Conservation (phyloP, 2,797 vertebrate species). For the Anas flavirostris region DNA sequence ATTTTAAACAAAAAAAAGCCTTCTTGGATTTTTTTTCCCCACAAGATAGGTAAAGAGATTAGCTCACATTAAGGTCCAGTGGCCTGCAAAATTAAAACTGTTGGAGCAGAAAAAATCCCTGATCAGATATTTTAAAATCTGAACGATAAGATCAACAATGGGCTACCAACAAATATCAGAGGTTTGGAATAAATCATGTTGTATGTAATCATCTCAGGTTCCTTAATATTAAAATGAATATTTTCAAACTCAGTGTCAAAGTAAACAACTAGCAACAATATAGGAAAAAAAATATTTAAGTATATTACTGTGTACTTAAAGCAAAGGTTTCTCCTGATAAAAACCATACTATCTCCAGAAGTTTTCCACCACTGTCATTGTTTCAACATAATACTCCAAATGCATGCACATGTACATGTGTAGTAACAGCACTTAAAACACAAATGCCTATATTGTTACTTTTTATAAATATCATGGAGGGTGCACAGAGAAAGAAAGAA, state of each 20-base stretch:
- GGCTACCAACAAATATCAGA: constrained; percentile 15
- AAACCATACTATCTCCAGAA: not conserved
- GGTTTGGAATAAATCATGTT: not conserved
- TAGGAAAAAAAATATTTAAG: not conserved
- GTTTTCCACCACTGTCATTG: not conserved
- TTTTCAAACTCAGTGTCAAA: not conserved
- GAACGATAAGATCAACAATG: constrained; percentile 59
- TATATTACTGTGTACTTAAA: not conserved
- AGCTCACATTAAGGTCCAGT: constrained; percentile 72
- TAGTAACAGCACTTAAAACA: not conserved
- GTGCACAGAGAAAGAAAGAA: not conserved
- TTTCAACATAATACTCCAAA: not conserved
- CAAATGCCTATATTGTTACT: not conserved
- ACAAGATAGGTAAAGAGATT: constrained; percentile 52
- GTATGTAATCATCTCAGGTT: not conserved
- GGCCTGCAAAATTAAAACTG: constrained; percentile 74
- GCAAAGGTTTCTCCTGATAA: not conserved
- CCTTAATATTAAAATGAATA: not conserved
- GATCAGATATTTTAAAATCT: constrained; percentile 67
- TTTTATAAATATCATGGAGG: not conserved
- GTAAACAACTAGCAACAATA: not conserved
- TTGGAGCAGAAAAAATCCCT: constrained; percentile 63
- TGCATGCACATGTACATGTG: not conserved
- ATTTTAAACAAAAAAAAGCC: constrained; percentile 51
- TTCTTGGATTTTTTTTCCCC: not conserved